Evolutionary conservation across 2,797 vertebrate genomes (phyloP).

Genomic region (Thamnophis elegans): DNA sequence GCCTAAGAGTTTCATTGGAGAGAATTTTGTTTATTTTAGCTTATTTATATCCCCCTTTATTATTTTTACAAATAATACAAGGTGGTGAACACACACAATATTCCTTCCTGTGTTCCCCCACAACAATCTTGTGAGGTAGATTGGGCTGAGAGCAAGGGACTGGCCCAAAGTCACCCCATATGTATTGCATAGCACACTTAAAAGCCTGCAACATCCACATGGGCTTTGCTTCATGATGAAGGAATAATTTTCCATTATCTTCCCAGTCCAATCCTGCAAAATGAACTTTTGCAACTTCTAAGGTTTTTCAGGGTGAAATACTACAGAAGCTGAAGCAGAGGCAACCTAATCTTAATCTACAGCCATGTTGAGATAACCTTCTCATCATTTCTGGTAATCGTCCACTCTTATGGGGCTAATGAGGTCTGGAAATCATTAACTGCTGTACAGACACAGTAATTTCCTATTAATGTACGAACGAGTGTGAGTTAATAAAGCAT

Average conservation of each 20-base stretch:
- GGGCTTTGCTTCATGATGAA: neutral
- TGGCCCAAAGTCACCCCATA: neutral
- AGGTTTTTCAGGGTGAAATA: neutral
- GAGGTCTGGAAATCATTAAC: neutral
- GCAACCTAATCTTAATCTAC: neutral
- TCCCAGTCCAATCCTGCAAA: neutral
- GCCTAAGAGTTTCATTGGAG: neutral
- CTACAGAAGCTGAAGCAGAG: neutral
- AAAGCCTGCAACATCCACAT: neutral
- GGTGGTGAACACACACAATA: neutral
- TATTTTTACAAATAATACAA: neutral
- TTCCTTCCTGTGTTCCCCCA: neutral
- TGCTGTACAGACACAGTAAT: neutral
- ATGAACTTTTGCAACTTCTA: neutral
- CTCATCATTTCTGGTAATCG: neutral
- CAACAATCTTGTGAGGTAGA: neutral
- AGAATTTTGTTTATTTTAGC: neutral
- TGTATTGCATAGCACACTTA: neutral
- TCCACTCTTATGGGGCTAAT: neutral
- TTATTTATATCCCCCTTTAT: neutral
- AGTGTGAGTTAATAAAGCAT: neutral
- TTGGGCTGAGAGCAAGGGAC: neutral
- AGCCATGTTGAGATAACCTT: neutral
- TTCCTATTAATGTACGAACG: neutral
- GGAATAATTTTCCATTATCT: neutral